Conservation (phyloP, 2,888 invertebrate genomes). For the Lingula anatina region DNA sequence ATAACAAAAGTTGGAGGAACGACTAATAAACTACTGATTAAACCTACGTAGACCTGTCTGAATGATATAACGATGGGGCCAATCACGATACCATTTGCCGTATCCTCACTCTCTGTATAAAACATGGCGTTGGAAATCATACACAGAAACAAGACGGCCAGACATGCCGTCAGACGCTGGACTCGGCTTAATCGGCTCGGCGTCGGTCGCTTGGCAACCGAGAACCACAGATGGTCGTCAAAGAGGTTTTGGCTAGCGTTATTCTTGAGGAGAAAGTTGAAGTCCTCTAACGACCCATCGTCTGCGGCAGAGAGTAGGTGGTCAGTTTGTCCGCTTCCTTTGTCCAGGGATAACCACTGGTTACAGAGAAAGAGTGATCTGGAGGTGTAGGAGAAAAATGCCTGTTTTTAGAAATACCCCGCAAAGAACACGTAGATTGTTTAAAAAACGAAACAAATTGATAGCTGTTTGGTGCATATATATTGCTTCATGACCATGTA, state of each 20-base stretch:
- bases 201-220: conserved; percentile 50
- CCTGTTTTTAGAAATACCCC: no score
- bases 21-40: conserved; percentile 19
- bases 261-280: conserved; percentile 46
- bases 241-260: conserved; percentile 42
- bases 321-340: conserved; percentile 51
- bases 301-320: conserved; percentile 46
- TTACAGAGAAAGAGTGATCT: conserved; percentile 40
- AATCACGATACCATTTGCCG: conserved; percentile 15
- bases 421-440: no score
- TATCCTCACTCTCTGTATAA: conserved; percentile 15
- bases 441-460: no score
- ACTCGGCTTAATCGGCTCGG: conserved; percentile 50
- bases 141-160: conserved; percentile 24
- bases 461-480: no score
- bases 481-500: no score
- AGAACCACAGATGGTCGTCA: conserved; percentile 54
- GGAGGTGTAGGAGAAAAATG: conserved; percentile 3
- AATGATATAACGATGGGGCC: conserved; percentile 23
- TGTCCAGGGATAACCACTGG: conserved; percentile 51
- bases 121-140: conserved; percentile 33
- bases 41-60: conserved; percentile 21
- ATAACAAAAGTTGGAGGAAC: conserved; percentile 22
- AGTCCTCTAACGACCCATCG: conserved; percentile 42
- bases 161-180: conserved; percentile 27